These are phyloP conservation scores for Hiodon alosoides DNA, from an alignment of 2,113 vertebrate genomes.

Conservation along the genomic window DNA sequence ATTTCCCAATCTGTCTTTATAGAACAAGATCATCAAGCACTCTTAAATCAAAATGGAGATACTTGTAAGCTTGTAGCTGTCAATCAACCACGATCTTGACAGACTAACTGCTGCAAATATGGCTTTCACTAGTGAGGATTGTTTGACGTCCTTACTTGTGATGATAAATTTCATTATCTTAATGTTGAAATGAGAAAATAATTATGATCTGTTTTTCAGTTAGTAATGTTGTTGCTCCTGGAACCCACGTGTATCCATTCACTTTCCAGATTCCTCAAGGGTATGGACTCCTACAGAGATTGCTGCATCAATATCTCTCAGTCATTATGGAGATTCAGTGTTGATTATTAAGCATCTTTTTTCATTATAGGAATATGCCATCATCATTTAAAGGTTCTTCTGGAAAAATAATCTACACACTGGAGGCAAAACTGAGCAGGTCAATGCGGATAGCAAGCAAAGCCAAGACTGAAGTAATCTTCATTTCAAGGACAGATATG, in stretches of 20 bases:
- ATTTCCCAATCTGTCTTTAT: not conserved
- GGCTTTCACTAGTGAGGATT: no score
- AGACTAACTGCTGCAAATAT: no score
- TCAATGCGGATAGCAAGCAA: conserved; percentile 39
- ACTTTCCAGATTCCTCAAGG: conserved; percentile 52
- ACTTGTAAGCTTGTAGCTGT: not conserved
- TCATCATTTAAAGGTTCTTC: conserved; percentile 39
- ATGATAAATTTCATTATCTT: not conserved
- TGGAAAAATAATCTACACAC: conserved; percentile 46
- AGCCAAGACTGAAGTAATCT: conserved; percentile 41
- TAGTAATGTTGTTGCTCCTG: conserved; percentile 40
- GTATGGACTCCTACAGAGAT: conserved; percentile 39
- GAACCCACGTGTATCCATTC: conserved; percentile 59
- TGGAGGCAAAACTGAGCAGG: conserved; percentile 49
- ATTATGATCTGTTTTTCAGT: conserved; percentile 35
- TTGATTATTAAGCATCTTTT: not conserved
- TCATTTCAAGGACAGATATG: conserved; percentile 47
- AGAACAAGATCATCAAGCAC: not conserved
- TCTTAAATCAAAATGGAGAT: not conserved
- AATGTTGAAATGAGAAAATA: not conserved
- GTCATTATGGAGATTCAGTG: not conserved
- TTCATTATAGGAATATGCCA: conserved; percentile 46
- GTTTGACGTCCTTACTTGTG: not conserved
- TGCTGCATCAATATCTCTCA: not conserved
- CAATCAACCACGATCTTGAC: not conserved